Conservation (phyloP, 2,113 vertebrate species). For the Odontophorus gujanensis region DNA sequence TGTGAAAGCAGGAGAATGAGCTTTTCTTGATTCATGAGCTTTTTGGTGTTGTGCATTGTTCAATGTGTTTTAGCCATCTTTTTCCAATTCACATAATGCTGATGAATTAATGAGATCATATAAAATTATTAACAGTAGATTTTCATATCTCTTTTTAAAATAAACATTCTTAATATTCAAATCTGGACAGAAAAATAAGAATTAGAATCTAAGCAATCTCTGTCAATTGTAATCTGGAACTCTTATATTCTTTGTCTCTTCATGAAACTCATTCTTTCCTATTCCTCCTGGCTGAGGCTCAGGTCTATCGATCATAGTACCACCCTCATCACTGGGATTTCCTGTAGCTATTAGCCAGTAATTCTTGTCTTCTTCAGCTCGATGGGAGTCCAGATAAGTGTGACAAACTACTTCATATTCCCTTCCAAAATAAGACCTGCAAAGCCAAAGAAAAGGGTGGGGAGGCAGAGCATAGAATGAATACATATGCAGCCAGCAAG, state of each 20-base stretch:
- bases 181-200: background rate
- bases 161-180: background rate
- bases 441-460: background rate
- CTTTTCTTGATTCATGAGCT: background rate
- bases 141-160: background rate
- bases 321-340: constrained; percentile 65
- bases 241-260: background rate
- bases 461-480: background rate
- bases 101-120: background rate
- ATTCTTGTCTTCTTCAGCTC: constrained; percentile 86
- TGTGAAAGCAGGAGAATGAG: background rate
- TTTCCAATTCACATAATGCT: background rate
- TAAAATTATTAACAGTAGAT: background rate
- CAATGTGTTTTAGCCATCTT: background rate
- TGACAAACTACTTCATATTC: constrained; percentile 89
- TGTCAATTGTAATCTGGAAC: background rate
- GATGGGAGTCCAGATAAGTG: constrained; percentile 87
- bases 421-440: constrained; percentile 87
- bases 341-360: constrained; percentile 88
- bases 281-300: background rate
- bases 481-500: background rate
- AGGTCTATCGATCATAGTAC: constrained; percentile 61
- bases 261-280: background rate
- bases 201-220: background rate
- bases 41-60: background rate